Evolutionary conservation across 2,797 vertebrate genomes (phyloP), one percentile per base, ranked within the genome.

Genomic region (Enteromius mattozi): DNA sequence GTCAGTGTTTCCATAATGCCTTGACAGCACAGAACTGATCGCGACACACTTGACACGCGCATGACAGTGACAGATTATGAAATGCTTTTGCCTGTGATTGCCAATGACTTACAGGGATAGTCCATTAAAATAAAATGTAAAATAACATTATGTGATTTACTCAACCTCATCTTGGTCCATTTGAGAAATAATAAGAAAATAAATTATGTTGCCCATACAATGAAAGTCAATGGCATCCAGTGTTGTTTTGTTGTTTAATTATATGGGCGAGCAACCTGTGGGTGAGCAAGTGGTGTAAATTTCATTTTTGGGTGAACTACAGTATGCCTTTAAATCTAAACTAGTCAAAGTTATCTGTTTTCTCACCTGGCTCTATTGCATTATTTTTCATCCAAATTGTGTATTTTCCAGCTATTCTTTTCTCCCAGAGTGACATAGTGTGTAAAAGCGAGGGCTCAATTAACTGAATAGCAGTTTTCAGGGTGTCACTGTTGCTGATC

Each of bases 401-500:
- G 68, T 10, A 30, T 81, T 84, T 61, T 65, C 81, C 17, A 75
- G 45, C 49, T 47, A 74, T 14, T 70, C 19, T 30, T 47, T 70
- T 21, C 78, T 81, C 49, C 59, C 40, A 70, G n/a, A 45, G 33
- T 76, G 61, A 76, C 80, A 42, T 24, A 65, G 54, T 42, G 56
- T 27, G 35, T 66, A 59, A 37, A 84, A 86, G 82, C 85, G 45
- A 61, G 81, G 84, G 84, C 87, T 85, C 87, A 88, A 86, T 80
- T 80, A 87, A 87, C 81, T 87, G 88, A 91, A 89, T 90, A 90
- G 87, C 85, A 81, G 79, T 86, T 87, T 85, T 86, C 79, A 72
- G 68, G 90, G 87, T 88, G 89, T 87, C 87, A 84, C 86, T 85
- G 84, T 89, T 83, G 45, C 66, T 65, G 87, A 91, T 92, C 86